Conservation (phyloP, 2,113 vertebrate genomes). For the Struthidea cinerea region DNA sequence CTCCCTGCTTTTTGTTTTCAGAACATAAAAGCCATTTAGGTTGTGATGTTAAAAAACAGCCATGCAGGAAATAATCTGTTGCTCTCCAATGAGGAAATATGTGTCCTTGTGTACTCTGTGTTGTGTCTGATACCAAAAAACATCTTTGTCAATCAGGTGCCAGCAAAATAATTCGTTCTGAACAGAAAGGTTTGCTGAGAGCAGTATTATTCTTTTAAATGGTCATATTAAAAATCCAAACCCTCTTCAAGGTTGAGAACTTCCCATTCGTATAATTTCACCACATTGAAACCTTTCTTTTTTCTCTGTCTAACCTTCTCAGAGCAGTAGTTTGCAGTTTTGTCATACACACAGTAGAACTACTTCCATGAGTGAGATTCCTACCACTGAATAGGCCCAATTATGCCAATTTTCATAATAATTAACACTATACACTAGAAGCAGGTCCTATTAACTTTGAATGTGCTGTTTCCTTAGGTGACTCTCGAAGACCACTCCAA, state of each 20-base stretch:
- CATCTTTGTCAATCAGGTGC: neutral
- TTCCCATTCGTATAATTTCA: constrained; percentile 9
- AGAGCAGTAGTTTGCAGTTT: neutral
- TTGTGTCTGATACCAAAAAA: constrained; percentile 29
- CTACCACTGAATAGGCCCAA: neutral
- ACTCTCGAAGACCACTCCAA: neutral
- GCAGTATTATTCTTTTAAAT: constrained; percentile 23
- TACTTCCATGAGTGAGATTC: neutral
- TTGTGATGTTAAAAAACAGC: constrained; percentile 72
- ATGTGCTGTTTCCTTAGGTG: neutral
- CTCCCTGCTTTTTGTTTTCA: constrained; percentile 46
- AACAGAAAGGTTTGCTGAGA: neutral
- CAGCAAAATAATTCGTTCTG: constrained; percentile 7
- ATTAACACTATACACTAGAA: neutral
- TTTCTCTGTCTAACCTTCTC: neutral
- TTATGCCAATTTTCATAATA: neutral
- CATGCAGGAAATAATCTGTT: constrained; percentile 39
- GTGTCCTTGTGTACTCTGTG: neutral
- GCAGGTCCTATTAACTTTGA: neutral
- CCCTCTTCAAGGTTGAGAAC: neutral
- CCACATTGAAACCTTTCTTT: neutral
- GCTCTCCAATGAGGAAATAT: constrained; percentile 45
- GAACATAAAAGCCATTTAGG: constrained; percentile 70
- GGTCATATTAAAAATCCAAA: neutral
- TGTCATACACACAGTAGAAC: neutral